Evolutionary conservation across 2,113 vertebrate species (phyloP), one percentile per base, ranked within the genome.

Genomic region (Pedetes capensis): DNA sequence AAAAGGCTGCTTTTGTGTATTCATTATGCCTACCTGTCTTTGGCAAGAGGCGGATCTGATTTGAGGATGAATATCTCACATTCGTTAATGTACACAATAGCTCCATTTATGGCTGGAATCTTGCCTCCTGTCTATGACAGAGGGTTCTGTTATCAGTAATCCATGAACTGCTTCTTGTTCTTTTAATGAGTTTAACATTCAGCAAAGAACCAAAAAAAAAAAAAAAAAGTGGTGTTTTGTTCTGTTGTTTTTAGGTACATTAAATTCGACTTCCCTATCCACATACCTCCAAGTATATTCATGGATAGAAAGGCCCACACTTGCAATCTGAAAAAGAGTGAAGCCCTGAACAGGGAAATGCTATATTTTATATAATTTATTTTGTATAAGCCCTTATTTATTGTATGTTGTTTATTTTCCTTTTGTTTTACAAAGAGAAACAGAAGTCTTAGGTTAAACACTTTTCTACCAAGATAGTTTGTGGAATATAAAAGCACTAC

Each of bases 11-110:
- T 95, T 97, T 96, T 97, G 92, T 97, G 78, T 95, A 96, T 96
- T 96, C 89, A 96, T 95, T 94, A 55, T 59, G 87, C 81, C 93
- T 97, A 93, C 97, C 95, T 97, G 95, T 93, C 91, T 95, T 55
- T 55, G 93, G 90, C 82, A 90, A 90, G 69, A 90, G 92, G 95
- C 8, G 8, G 90, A 90, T 93, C 68, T 9, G 90, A 85, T 88
- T 6, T 74, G 68, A 94, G 90, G 95, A 96, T 95, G 90, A 92
- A 61, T 95, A 79, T 74, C 94, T 96, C 37, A 37, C 51, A 75
- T 87, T 82, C 0, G 22, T 51, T 61, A 81, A n/a, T 53, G 68
- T 34, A 76, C 25, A 97, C 92, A 97, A 92, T 57, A 76, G 57
- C 25, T 92, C 87, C 63, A 81, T 96, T 94, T 87, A 89, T 6